Evolutionary conservation across 2,888 invertebrate species (phyloP).

Genomic region (Epsilonema sp.): DNA sequence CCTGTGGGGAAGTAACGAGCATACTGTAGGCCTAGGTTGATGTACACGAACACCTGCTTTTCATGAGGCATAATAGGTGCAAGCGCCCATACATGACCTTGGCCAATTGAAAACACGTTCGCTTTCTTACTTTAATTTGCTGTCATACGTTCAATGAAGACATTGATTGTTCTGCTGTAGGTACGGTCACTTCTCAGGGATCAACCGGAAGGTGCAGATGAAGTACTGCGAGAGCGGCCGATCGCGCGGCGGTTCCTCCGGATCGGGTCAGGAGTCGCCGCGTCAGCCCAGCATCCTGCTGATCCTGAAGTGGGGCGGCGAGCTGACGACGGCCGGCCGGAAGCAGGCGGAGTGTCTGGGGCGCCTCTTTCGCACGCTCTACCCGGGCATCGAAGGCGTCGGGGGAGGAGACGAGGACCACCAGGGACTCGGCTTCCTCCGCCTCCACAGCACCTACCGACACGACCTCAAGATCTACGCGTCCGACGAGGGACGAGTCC

Average conservation of each 20-base stretch:
- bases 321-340: constrained; percentile 87
- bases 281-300: constrained; percentile 81
- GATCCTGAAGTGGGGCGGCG: constrained; percentile 98
- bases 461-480: constrained; percentile 99
- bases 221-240: constrained; percentile 83
- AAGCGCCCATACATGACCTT: too few relatives aligned
- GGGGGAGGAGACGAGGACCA: constrained; percentile 39
- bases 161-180: too few relatives aligned
- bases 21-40: too few relatives aligned
- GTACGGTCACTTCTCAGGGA: constrained; percentile 98
- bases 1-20: too few relatives aligned
- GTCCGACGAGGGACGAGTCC: constrained; percentile 94
- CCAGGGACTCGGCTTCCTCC: constrained; percentile 77
- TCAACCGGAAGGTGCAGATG: constrained; percentile 97
- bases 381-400: constrained; percentile 42
- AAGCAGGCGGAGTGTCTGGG: constrained; percentile 81
- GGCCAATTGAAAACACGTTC: too few relatives aligned
- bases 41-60: too few relatives aligned
- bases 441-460: constrained; percentile 89
- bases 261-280: constrained; percentile 44
- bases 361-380: constrained; percentile 87
- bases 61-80: too few relatives aligned
- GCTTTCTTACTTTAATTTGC: too few relatives aligned
- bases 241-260: too few relatives aligned
- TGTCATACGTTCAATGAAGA: too few relatives aligned